A percentile compares a stretch with the other conserved stretches of the same genome.
These are phyloP conservation scores for Boloria selene DNA, from an alignment of 2,888 invertebrate species.

Conservation along the genomic window DNA sequence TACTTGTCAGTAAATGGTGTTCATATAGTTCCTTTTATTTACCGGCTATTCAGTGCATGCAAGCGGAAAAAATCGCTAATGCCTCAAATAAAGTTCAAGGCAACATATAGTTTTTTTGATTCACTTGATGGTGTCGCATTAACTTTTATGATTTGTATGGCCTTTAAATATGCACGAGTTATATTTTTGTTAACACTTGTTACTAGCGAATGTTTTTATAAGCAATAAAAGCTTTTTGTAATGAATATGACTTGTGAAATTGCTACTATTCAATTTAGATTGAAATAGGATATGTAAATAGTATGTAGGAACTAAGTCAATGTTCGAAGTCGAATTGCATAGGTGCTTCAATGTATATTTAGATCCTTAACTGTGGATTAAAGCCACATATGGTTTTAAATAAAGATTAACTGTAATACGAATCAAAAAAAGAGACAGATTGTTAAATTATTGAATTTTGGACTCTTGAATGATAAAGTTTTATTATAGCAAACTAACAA, in stretches of 20 bases:
- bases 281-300: background rate
- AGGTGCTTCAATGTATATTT: no score
- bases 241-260: background rate
- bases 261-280: background rate
- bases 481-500: no score
- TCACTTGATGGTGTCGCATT: slow-evolving; percentile 38
- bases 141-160: slow-evolving; percentile 33
- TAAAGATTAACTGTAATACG: no score
- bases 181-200: slow-evolving; percentile 12
- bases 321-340: no score
- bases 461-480: no score
- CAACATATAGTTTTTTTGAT: slow-evolving; percentile 33
- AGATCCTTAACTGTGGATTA: no score
- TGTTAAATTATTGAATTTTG: no score
- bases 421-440: no score
- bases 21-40: slow-evolving; percentile 22
- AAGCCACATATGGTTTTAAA: no score
- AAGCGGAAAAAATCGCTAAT: slow-evolving; percentile 40
- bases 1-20: no score
- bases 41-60: slow-evolving; percentile 21
- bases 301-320: no score
- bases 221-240: background rate
- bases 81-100: slow-evolving; percentile 37
- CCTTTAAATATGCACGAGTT: slow-evolving; percentile 24
- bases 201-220: slow-evolving; percentile 1